phyloP scores from a whole-genome alignment of 2,113 vertebrate genomes.

The Sula dactylatra region DNA sequence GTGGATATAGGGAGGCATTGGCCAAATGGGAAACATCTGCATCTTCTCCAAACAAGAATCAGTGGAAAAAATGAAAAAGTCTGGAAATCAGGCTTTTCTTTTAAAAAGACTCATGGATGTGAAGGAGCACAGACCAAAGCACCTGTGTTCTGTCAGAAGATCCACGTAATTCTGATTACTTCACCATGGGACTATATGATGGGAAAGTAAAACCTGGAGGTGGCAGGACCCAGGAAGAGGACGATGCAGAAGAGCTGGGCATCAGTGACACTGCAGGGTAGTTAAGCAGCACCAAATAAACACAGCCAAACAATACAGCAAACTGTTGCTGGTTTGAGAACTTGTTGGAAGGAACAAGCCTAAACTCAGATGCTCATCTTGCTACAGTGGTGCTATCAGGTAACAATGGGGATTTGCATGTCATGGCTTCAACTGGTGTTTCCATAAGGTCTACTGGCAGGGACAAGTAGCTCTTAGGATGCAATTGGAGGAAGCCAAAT shows the following conservation, averaged over 20 bases:
- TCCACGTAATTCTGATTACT: neutral
- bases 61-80: neutral
- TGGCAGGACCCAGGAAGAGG: neutral
- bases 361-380: neutral
- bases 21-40: conserved; percentile 28
- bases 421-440: neutral
- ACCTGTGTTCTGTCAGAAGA: neutral
- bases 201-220: neutral
- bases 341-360: neutral
- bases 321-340: neutral
- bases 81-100: neutral
- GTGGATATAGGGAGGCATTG: neutral
- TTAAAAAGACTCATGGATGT: neutral
- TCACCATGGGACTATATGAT: neutral
- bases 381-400: neutral
- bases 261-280: neutral
- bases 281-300: neutral
- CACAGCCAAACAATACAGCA: neutral
- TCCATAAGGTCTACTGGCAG: neutral
- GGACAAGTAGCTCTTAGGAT: neutral
- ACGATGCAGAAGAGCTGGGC: neutral
- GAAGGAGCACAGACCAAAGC: neutral
- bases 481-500: neutral
- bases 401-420: neutral
- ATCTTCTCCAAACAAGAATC: neutral